Base-by-base conservation (phyloP, 2,113 vertebrate genomes). In the Trogon surrucura region DNA sequence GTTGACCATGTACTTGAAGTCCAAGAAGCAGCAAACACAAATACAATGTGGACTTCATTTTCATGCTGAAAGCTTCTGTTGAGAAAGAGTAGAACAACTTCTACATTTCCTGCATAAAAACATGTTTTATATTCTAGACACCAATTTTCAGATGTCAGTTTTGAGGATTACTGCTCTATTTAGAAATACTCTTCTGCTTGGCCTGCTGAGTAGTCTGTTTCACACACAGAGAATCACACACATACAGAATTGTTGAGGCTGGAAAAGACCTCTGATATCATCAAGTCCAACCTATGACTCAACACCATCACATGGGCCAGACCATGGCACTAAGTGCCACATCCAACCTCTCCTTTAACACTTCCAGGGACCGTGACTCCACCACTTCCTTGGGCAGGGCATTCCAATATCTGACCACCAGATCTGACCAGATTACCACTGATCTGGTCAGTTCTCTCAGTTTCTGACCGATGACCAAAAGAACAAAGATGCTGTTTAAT, bases 1-100 rank as follows among this genome's bases (percentile, higher is more conserved):
- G 74, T 12, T 93, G 57, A 53, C 89, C 89, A 27, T 98, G 94
- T 64, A 95, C 85, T 79, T 97, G 87, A 82, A 95, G 58, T 22
- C 81, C 88, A 87, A 93, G 83, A 88, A 98, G 47, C 12, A 98
- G 12, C 32, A 97, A 80, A 71, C 57, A 93, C 16, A 97, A 93
- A 88, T 48, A 88, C 79, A 96, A 13, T 1, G 32, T 5, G 36
- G 73, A n/a, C 36, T 96, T 96, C 97, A 98, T 98, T 77, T 66
- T 97, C n/a, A 32, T 86, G 72, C 75, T 74, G 80, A 72, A 66
- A 4, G 60, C 32, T 85, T 93, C 97, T 97, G 91, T 88, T 66
- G 80, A 89, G 65, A 95, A 88, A 77, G 9, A 65, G 50, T 6
- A 78, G 22, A 74, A 4, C 2, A 80, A 9, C 13, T 27, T 74